phyloP scores from a whole-genome alignment of 2,113 vertebrate genomes.

The Mormyrus iriodes region DNA sequence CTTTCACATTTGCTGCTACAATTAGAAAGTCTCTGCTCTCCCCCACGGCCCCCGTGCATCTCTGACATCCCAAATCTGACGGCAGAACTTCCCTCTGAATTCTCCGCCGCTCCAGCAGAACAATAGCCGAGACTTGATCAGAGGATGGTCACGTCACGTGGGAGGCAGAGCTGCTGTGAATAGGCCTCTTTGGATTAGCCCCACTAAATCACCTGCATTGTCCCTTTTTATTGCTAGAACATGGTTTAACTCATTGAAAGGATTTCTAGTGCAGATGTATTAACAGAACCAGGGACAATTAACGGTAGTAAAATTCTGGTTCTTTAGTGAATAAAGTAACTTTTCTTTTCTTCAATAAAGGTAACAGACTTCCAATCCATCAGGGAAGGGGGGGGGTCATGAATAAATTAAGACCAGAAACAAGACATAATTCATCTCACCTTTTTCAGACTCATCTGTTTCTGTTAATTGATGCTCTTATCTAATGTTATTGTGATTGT shows the following conservation, averaged over 20 bases:
- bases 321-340: background rate
- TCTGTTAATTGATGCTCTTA: conserved; percentile 1
- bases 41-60: background rate
- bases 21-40: background rate
- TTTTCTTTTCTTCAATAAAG: background rate
- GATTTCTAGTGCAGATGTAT: background rate
- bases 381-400: background rate
- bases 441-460: background rate
- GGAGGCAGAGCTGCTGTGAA: background rate
- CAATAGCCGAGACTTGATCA: background rate
- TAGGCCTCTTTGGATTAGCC: background rate
- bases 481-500: conserved; percentile 6
- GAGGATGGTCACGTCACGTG: background rate
- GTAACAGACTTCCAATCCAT: background rate
- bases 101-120: background rate
- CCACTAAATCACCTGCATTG: background rate
- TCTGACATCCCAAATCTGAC: background rate
- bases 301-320: background rate
- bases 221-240: background rate
- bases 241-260: background rate
- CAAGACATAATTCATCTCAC: background rate
- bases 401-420: conserved; percentile 1
- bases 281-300: background rate
- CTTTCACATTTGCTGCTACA: background rate
- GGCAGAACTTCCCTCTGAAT: background rate